These are phyloP conservation scores for Tromatobia lineatoria DNA, from an alignment of 2,888 invertebrate genomes.

Conservation along the genomic window DNA sequence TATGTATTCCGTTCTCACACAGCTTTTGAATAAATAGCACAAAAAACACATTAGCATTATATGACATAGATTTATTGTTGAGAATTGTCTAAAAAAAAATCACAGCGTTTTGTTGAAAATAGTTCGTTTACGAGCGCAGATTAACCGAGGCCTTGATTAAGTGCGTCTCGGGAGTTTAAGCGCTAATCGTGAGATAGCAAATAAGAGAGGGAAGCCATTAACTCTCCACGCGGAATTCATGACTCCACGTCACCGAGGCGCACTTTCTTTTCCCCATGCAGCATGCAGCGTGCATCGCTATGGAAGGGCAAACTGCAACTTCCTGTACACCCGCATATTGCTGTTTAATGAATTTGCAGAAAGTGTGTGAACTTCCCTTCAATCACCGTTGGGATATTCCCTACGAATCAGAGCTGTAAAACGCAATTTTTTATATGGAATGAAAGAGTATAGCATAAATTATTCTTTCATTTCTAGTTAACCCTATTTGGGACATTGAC, in stretches of 20 bases:
- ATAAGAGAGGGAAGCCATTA: constrained; percentile 22
- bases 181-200: background rate
- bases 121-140: too few relatives aligned
- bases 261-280: constrained; percentile 56
- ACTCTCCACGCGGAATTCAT: constrained; percentile 40
- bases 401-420: background rate
- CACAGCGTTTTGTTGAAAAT: too few relatives aligned
- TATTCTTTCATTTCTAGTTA: too few relatives aligned
- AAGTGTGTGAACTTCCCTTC: constrained; percentile 54
- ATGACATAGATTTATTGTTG: too few relatives aligned
- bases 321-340: constrained; percentile 29
- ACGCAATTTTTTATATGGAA: too few relatives aligned
- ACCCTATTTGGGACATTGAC: too few relatives aligned
- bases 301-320: constrained; percentile 44
- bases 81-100: too few relatives aligned
- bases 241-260: constrained; percentile 27
- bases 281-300: background rate
- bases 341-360: constrained; percentile 46
- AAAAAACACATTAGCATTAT: too few relatives aligned
- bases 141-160: constrained; percentile 1
- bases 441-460: too few relatives aligned
- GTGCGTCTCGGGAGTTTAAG: background rate
- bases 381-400: constrained; percentile 50
- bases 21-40: too few relatives aligned
- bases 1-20: too few relatives aligned